Percentiles rank a stretch among this genome's conserved stretches.
These are phyloP conservation scores for Papilio polytes DNA, from an alignment of 1,140 invertebrate species.

Conservation along the genomic window DNA sequence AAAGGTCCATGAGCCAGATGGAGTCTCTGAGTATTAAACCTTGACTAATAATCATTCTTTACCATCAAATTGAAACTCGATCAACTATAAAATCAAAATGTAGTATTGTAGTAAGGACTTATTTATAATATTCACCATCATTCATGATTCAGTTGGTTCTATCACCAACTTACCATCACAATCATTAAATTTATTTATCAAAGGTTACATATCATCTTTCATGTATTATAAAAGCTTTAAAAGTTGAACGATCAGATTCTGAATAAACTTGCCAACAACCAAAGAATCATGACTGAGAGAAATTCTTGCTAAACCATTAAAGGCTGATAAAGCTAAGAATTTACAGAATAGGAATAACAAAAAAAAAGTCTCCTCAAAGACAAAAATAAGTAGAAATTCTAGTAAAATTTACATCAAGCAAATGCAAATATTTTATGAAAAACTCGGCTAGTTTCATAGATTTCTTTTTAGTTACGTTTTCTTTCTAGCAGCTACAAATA, in stretches of 20 bases:
- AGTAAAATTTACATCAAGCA: neutral
- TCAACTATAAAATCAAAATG: neutral
- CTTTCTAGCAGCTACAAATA: too few relatives aligned
- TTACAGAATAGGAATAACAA: neutral
- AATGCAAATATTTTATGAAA: neutral
- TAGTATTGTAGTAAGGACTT: neutral
- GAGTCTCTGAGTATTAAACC: too few relatives aligned
- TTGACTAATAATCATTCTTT: too few relatives aligned
- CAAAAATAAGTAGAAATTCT: neutral
- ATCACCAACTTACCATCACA: constrained; percentile 10
- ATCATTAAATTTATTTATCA: constrained; percentile 9
- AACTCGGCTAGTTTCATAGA: neutral
- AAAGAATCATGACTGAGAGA: constrained; percentile 12
- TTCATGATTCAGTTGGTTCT: neutral
- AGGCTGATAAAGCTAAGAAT: constrained; percentile 9
- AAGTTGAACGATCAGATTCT: constrained; percentile 5
- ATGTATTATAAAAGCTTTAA: constrained; percentile 16
- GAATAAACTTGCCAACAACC: constrained; percentile 7
- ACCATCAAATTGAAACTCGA: too few relatives aligned
- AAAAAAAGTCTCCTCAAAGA: neutral
- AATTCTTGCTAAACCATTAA: neutral
- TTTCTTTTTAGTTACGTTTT: too few relatives aligned
- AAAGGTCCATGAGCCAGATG: too few relatives aligned
- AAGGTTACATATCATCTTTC: constrained; percentile 9
- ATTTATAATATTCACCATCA: neutral